phyloP scores from a whole-genome alignment of 2,888 invertebrate genomes.

The Epistrophella euchroma region DNA sequence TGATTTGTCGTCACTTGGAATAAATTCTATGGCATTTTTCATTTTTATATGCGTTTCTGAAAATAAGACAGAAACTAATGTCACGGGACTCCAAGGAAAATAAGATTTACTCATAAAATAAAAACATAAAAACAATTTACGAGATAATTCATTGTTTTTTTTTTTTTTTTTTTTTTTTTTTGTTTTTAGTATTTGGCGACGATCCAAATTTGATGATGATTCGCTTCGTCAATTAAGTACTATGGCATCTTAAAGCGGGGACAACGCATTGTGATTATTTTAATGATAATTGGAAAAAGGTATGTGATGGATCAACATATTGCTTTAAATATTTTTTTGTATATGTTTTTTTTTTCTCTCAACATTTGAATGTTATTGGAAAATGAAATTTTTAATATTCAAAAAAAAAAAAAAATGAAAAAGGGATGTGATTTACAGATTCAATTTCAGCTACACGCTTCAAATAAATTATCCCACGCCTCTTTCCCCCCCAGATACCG shows the following conservation, averaged over 20 bases:
- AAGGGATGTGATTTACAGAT: too few relatives aligned
- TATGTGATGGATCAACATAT: neutral
- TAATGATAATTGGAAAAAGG: constrained; percentile 15
- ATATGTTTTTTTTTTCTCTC: too few relatives aligned
- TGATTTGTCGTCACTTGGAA: constrained; percentile 49
- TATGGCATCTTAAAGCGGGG: neutral
- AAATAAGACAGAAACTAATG: constrained; percentile 59
- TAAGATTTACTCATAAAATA: constrained; percentile 51
- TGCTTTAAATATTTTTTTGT: neutral
- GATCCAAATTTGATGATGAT: constrained; percentile 45
- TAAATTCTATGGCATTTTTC: constrained; percentile 41
- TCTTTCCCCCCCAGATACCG: too few relatives aligned
- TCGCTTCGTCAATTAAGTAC: constrained; percentile 46
- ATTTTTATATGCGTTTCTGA: constrained; percentile 28
- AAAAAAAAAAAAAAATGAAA: too few relatives aligned
- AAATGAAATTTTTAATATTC: too few relatives aligned
- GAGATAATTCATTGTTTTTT: constrained; percentile 67
- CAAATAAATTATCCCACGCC: too few relatives aligned
- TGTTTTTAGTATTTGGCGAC: constrained; percentile 60
- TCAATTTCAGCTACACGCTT: too few relatives aligned
- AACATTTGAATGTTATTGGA: too few relatives aligned
- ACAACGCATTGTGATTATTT: constrained; percentile 39
- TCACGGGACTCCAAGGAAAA: constrained; percentile 60
- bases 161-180: too few relatives aligned
- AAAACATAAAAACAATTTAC: constrained; percentile 46